Conservation (phyloP, 2,113 vertebrate species). For the Euleptes europaea region DNA sequence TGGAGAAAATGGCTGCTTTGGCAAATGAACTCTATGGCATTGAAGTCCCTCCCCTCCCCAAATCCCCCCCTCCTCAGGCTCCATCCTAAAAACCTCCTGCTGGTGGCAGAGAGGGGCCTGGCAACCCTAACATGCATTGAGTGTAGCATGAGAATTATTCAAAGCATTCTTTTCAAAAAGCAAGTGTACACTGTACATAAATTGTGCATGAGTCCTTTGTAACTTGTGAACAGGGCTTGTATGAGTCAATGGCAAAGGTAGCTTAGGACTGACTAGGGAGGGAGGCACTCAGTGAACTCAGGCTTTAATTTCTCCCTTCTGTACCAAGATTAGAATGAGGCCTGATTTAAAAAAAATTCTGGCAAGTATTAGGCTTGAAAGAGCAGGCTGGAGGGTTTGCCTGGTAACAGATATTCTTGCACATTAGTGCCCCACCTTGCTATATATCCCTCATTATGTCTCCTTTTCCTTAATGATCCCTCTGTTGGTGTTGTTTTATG, state of each 20-base stretch:
- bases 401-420: not conserved
- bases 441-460: not conserved
- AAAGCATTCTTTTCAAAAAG: no score
- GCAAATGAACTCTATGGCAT: no score
- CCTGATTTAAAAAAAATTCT: not conserved
- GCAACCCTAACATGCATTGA: no score
- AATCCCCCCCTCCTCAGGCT: no score
- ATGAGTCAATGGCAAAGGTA: not conserved
- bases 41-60: no score
- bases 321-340: not conserved
- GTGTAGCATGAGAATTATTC: no score
- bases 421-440: not conserved
- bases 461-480: not conserved
- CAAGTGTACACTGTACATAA: no score
- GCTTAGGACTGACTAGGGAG: not conserved
- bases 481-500: not conserved
- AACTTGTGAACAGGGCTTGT: no score
- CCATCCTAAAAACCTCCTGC: no score
- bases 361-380: not conserved
- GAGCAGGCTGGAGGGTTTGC: not conserved
- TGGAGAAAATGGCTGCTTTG: no score
- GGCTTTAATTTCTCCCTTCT: not conserved
- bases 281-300: not conserved
- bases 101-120: no score
- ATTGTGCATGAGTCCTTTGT: no score